Evolutionary conservation across 2,797 vertebrate species (phyloP), one percentile per base, ranked within the genome.

Genomic region (Miichthys miiuy): DNA sequence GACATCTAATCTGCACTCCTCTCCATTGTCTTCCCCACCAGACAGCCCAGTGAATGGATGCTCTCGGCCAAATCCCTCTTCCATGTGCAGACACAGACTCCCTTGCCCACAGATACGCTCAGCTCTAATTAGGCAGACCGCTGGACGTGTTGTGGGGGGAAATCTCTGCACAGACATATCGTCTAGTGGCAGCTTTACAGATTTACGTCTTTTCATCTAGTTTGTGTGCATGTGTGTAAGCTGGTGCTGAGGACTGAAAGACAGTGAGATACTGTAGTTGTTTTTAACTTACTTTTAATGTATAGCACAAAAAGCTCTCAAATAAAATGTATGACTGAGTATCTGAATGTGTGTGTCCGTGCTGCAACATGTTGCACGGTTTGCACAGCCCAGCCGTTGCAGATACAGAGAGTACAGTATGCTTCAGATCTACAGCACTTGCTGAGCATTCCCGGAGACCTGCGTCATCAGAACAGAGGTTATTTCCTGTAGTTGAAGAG

Each of bases 401-500:
- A 68, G 64, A 76, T 55, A 61, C 68, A 84, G 70, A 79, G 58
- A 16, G 61, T 72, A 85, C 81, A 86, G 80, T 38, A 47, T 41
- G 72, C 61, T 51, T 87, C 71, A 85, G 79, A 79, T 83, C 67
- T 81, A 74, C 77, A 86, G 41, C 88, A 87, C 75, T 81, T 83
- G 72, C 86, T 74, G 79, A 87, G 85, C 68, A 65, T 90, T 88
- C 91, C 91, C 52, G 25, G 90, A 93, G 93, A 89, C 85, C 70
- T 88, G 87, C 90, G 84, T 93, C 92, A 93, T 91, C 70, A 48
- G 85, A 85, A 75, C 86, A 90, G 81, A 92, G 92, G 89, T 93
- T 91, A 93, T 88, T 92, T 93, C 91, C 91, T 91, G 91, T 92
- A 91, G 89, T 82, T 87, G 79, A 87, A 89, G 88, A 93, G 89